These are phyloP conservation scores for Zhuqinia jingwanae DNA, from an alignment of 2,888 invertebrate genomes.

Conservation along the genomic window DNA sequence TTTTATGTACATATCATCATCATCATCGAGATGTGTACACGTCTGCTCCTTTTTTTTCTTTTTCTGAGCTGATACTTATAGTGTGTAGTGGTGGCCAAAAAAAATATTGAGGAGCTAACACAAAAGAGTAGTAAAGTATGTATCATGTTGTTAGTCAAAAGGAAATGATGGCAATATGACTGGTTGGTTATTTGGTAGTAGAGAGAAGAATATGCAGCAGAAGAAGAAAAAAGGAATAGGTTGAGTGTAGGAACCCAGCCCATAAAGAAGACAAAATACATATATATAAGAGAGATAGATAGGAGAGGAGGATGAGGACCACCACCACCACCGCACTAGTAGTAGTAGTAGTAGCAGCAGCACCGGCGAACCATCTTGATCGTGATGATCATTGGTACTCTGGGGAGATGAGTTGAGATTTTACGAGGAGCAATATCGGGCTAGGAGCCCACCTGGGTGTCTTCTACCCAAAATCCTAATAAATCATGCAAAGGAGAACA, in stretches of 20 bases:
- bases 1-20: too few relatives aligned
- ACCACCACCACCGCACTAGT: slow-evolving; percentile 37
- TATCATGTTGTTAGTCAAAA: slow-evolving; percentile 39
- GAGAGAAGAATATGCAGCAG: too few relatives aligned
- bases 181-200: too few relatives aligned
- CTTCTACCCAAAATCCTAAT: slow-evolving; percentile 71
- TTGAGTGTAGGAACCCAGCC: too few relatives aligned
- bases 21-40: too few relatives aligned
- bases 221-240: too few relatives aligned
- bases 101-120: background rate
- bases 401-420: slow-evolving; percentile 69
- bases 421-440: slow-evolving; percentile 73
- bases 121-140: slow-evolving; percentile 51
- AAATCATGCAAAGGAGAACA: slow-evolving; percentile 74
- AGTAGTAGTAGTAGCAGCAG: too few relatives aligned
- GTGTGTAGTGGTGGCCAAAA: background rate
- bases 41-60: too few relatives aligned
- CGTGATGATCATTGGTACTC: slow-evolving; percentile 49
- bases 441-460: slow-evolving; percentile 73
- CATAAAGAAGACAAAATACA: too few relatives aligned
- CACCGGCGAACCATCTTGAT: slow-evolving; percentile 4
- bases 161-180: slow-evolving; percentile 56
- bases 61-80: too few relatives aligned
- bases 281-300: too few relatives aligned
- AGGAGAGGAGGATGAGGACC: too few relatives aligned